Evolutionary conservation across 2,113 vertebrate genomes (phyloP), one percentile per base, ranked within the genome.

Genomic region (Lepus europaeus): DNA sequence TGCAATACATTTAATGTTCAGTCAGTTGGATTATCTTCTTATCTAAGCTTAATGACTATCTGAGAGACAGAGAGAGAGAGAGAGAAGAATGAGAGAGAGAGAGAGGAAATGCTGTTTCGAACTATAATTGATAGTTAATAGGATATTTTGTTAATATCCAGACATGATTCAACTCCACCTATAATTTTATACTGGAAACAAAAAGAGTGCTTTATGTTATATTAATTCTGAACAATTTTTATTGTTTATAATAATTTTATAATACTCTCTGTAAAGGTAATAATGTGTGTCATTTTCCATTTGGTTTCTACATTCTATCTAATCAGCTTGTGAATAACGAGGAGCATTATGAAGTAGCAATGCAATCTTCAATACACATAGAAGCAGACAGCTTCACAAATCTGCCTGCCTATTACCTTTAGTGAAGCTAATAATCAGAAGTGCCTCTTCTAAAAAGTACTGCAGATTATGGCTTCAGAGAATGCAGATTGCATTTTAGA

Each of bases 171-270:
- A 77, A 86, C 85, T 96, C 20, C 39, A 93, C 36, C 8, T 80
- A 95, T 82, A 94, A 95, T 96, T 95, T 96, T 70, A 73, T 85
- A 83, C 64, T 86, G 64, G 73, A 49, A 22, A 68, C 87, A 95
- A 90, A 92, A 94, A 45, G 36, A 70, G 22, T 72, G 2, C 31
- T 97, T 96, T 94, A 63, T 90, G 39, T 95, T 91, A 45, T 68
- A 73, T 95, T 97, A 97, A 94, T 91, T 95, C 33, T 88, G 83
- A 93, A 93, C 5, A 82, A 22, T 87, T 89, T 91, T 95, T 95
- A 95, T 88, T 94, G 17, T 96, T 95, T 96, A 79, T 92, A 92
- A 90, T 92, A 95, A 95, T 95, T 97, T 95, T 87, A 77, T 91
- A 93, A 94, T 93, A 74, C 5, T 23, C 36, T 88, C 80, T 27